Conservation (phyloP, 92 coral and sea anemone species). For the Phenganax subtilis region DNA sequence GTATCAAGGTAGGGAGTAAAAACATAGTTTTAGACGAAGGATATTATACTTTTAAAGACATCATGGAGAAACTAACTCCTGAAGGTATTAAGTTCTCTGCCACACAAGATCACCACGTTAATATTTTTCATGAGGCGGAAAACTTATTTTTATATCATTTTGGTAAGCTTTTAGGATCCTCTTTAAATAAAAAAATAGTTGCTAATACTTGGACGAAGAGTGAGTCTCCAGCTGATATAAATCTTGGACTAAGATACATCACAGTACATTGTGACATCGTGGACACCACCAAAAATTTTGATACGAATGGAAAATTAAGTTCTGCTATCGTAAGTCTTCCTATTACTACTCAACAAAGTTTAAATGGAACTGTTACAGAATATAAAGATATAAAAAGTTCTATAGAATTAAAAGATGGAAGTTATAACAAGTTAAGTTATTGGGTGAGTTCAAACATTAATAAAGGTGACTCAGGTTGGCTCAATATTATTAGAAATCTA, state of each 20-base stretch:
- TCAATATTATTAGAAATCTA: neutral
- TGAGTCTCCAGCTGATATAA: neutral
- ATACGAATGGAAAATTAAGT: neutral
- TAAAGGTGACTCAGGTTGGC: neutral
- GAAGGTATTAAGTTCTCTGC: no score
- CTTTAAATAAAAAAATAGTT: neutral
- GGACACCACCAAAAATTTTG: neutral
- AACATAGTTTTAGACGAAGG: no score
- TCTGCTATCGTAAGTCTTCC: conserved; percentile 14
- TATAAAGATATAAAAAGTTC: conserved; percentile 27
- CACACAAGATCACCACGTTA: no score
- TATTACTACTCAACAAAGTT: conserved; percentile 1
- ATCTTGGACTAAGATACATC: neutral
- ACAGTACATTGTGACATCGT: conserved; percentile 9
- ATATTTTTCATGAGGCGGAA: no score
- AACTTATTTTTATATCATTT: neutral
- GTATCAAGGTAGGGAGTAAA: no score
- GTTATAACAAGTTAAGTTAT: neutral
- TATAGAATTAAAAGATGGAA: conserved; percentile 10
- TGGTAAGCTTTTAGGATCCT: no score
- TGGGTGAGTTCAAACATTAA: neutral
- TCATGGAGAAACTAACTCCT: no score
- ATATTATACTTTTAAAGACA: no score
- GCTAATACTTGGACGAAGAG: neutral
- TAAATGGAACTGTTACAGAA: neutral